These are phyloP conservation scores for Sarcophaga caerulescens DNA, from an alignment of 2,888 invertebrate genomes.

Conservation along the genomic window DNA sequence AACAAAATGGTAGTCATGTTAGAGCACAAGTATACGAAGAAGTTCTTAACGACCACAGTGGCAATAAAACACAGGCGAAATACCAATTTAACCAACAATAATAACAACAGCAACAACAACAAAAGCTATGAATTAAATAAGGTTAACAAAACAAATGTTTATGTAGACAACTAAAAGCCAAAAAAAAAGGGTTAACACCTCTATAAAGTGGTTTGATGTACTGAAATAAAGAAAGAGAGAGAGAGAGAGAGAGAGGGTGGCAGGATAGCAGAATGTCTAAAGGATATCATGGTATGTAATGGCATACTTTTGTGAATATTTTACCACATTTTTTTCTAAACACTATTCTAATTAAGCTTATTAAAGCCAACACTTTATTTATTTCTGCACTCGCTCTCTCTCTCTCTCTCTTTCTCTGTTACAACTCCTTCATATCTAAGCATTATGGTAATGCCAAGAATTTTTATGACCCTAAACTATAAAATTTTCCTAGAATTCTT, in stretches of 20 bases:
- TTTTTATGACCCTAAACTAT: too few species aligned
- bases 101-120: too few species aligned
- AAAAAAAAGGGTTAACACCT: constrained; percentile 52
- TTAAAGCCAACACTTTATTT: constrained; percentile 11
- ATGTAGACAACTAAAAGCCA: neutral
- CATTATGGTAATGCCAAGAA: neutral
- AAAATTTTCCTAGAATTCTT: too few species aligned
- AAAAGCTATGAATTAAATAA: neutral
- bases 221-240: neutral
- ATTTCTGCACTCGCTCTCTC: too few species aligned
- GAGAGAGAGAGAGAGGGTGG: too few species aligned
- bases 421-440: too few species aligned
- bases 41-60: neutral
- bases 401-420: too few species aligned
- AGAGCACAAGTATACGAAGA: too few species aligned
- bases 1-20: too few species aligned
- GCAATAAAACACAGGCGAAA: constrained; percentile 30
- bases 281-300: neutral
- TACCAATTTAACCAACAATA: neutral
- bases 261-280: too few species aligned
- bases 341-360: constrained; percentile 42
- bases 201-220: constrained; percentile 50
- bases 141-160: neutral
- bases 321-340: neutral
- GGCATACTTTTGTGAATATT: constrained; percentile 40